Percentiles rank a stretch among this genome's conserved stretches.
phyloP scores from a whole-genome alignment of 2,888 invertebrate genomes.

The Gastrophysa polygoni region DNA sequence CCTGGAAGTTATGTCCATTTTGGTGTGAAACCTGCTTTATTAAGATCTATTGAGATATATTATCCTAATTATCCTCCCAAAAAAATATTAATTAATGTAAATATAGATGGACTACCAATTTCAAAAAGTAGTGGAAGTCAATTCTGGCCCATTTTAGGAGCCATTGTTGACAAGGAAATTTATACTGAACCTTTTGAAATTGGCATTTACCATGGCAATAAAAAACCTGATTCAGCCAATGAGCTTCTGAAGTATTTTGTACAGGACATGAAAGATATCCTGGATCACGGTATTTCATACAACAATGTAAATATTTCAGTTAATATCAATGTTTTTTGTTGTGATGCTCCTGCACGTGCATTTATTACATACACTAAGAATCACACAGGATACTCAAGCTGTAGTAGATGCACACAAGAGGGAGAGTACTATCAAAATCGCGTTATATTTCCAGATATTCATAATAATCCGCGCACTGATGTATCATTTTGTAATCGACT shows the following conservation, averaged over 20 bases:
- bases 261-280: constrained; percentile 11
- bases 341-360: constrained; percentile 15
- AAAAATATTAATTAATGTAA: constrained; percentile 5
- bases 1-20: constrained; percentile 12
- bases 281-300: background rate
- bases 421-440: background rate
- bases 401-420: constrained; percentile 2
- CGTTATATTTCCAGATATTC: background rate
- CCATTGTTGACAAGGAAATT: constrained; percentile 4
- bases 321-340: constrained; percentile 3
- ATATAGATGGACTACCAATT: constrained; percentile 12
- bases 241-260: constrained; percentile 8
- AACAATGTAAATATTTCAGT: background rate
- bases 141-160: constrained; percentile 7
- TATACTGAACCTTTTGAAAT: constrained; percentile 14
- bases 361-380: constrained; percentile 5
- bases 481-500: background rate
- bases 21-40: constrained; percentile 2
- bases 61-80: constrained; percentile 1
- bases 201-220: constrained; percentile 7
- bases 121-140: constrained; percentile 8
- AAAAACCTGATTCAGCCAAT: constrained; percentile 13
- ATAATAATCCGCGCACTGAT: background rate
- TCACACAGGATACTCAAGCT: constrained; percentile 5
- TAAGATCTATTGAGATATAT: constrained; percentile 6